A percentile compares a stretch with the other conserved stretches of the same genome.
Conservation (phyloP, 1,140 invertebrate species). For the Scaptomyza graminum region DNA sequence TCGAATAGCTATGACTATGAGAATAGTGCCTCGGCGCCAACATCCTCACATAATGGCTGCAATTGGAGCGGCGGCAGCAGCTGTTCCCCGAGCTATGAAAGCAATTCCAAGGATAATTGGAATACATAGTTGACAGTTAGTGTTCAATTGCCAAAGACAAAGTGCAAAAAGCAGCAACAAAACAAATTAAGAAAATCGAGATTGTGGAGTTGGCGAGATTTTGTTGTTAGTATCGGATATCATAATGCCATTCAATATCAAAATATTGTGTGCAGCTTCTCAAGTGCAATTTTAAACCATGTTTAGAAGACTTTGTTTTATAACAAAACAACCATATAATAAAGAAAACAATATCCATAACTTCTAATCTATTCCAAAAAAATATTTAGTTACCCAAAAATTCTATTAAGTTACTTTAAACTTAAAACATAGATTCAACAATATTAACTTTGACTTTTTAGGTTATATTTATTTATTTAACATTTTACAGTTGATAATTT, state of each 20-base stretch:
- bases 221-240: neutral
- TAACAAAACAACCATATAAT: neutral
- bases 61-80: constrained; percentile 71
- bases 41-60: constrained; percentile 62
- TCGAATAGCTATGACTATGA: constrained; percentile 37
- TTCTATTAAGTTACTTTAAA: neutral
- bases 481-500: constrained; percentile 69
- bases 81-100: constrained; percentile 60
- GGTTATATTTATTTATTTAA: constrained; percentile 79
- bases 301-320: constrained; percentile 6
- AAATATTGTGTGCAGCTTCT: constrained; percentile 2
- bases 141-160: constrained; percentile 34
- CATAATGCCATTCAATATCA: neutral
- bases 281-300: neutral
- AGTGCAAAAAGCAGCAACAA: neutral
- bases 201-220: neutral
- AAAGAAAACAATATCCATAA: constrained; percentile 4
- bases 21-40: constrained; percentile 38
- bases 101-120: constrained; percentile 65
- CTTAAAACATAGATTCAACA: too few species aligned
- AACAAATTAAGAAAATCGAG: too few species aligned
- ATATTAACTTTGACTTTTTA: constrained; percentile 55
- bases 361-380: neutral
- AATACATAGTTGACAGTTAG: constrained; percentile 46
- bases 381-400: neutral